Conservation (phyloP, 2,888 invertebrate species). For the Drosophila demipolita region DNA sequence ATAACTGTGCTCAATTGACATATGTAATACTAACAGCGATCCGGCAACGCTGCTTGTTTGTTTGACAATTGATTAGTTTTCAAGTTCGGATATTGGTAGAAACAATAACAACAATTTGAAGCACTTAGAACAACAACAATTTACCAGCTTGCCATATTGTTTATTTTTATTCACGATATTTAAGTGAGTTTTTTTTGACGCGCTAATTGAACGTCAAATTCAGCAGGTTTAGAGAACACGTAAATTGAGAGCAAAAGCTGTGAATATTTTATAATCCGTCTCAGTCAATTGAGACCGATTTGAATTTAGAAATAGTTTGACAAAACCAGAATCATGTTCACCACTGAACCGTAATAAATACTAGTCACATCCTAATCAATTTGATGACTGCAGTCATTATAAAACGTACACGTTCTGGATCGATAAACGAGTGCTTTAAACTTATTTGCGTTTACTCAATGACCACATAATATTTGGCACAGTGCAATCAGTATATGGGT, state of each 20-base stretch:
- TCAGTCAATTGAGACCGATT: background rate
- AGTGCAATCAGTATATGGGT: constrained; percentile 28
- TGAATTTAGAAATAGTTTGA: background rate
- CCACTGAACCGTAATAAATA: background rate
- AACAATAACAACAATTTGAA: constrained; percentile 24
- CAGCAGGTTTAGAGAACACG: constrained; percentile 28
- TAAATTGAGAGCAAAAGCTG: constrained; percentile 26
- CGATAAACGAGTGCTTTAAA: constrained; percentile 2
- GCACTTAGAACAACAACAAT: constrained; percentile 29
- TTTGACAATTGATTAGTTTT: constrained; percentile 65
- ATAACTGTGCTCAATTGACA: background rate
- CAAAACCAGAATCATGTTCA: background rate
- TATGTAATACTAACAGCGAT: background rate
- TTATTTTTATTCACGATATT: constrained; percentile 20
- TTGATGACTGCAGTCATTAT: constrained; percentile 10
- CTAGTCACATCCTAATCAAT: background rate
- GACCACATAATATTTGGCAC: constrained; percentile 25
- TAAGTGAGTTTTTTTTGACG: constrained; percentile 45
- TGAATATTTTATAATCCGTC: background rate
- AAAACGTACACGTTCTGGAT: constrained; percentile 1
- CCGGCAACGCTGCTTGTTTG: constrained; percentile 16
- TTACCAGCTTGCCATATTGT: constrained; percentile 31
- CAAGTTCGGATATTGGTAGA: constrained; percentile 42
- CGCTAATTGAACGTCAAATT: constrained; percentile 64
- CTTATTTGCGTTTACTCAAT: constrained; percentile 11